These are phyloP conservation scores for Melieria omissa DNA, from an alignment of 2,888 invertebrate genomes.

Conservation along the genomic window DNA sequence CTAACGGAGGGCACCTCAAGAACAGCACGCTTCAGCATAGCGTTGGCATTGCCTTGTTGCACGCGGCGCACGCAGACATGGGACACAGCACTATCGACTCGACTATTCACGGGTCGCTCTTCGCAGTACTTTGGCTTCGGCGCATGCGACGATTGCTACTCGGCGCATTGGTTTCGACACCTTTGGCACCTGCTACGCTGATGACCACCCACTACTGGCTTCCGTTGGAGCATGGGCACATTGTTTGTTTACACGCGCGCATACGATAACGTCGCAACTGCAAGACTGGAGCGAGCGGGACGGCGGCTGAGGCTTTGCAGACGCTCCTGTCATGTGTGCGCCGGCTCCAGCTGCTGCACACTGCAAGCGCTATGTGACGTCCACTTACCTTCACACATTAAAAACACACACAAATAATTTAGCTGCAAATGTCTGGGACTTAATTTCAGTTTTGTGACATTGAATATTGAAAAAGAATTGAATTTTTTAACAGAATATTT, in stretches of 20 bases:
- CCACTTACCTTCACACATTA: conserved; percentile 30
- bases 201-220: no score
- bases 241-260: no score
- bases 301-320: no score
- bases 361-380: neutral
- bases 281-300: no score
- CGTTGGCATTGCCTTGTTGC: neutral
- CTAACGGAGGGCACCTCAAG: neutral
- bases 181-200: no score
- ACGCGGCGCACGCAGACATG: neutral
- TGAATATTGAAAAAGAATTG: conserved; percentile 27
- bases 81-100: neutral
- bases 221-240: no score
- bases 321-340: no score
- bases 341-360: neutral
- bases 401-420: conserved; percentile 27
- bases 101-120: neutral
- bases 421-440: conserved; percentile 5
- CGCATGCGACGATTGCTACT: neutral
- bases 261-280: no score
- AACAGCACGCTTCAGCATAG: neutral
- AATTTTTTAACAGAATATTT: conserved; percentile 22
- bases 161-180: neutral
- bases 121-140: neutral
- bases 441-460: conserved; percentile 22